Conservation (phyloP, 2,797 vertebrate genomes). For the Phataginus tricuspis region DNA sequence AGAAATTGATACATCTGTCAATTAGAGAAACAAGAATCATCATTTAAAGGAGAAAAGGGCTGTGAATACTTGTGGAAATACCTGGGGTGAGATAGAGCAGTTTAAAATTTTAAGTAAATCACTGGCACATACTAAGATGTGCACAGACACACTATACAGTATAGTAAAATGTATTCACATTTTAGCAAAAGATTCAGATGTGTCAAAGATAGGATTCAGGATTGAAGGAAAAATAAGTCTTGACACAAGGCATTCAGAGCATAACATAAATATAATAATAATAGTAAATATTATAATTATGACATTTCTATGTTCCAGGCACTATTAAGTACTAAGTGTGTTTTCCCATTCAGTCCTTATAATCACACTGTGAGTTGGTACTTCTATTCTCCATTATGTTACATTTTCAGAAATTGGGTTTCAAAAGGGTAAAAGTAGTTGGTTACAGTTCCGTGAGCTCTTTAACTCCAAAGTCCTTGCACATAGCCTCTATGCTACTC, state of each 20-base stretch:
- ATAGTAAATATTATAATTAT: not conserved
- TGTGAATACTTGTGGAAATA: not conserved
- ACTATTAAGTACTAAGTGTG: not conserved
- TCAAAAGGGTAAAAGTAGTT: not conserved
- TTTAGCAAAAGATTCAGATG: not conserved
- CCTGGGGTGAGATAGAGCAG: not conserved
- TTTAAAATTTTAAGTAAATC: slow-evolving; percentile 13
- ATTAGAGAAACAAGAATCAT: not conserved
- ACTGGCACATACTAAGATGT: too few species aligned
- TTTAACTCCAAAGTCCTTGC: not conserved
- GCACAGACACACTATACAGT: not conserved
- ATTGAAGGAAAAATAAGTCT: not conserved
- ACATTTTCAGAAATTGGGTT: not conserved
- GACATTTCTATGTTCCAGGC: not conserved
- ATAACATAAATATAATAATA: not conserved
- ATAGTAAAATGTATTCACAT: not conserved
- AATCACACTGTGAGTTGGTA: not conserved
- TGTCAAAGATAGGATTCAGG: not conserved
- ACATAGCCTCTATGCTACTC: not conserved
- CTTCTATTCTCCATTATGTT: not conserved
- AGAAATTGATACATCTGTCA: not conserved
- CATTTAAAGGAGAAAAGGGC: not conserved
- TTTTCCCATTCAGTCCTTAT: not conserved
- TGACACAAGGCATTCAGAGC: not conserved
- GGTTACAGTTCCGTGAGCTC: not conserved